These are phyloP conservation scores for Myanophis thanlyinensis DNA, from an alignment of 2,113 vertebrate species.

Conservation along the genomic window DNA sequence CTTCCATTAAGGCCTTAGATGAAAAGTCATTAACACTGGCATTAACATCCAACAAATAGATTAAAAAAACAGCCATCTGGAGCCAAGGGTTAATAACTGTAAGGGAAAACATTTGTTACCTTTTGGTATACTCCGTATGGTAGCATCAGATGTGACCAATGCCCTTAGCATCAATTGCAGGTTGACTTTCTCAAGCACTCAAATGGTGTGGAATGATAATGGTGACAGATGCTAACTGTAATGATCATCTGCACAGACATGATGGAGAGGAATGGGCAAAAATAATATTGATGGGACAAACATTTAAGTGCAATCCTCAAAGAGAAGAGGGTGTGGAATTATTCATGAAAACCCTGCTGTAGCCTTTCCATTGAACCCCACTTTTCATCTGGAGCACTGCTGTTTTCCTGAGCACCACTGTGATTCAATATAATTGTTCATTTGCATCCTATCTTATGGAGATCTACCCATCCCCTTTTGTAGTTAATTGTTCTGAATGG, in stretches of 20 bases:
- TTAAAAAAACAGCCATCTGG: slow-evolving; percentile 69
- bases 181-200: slow-evolving; percentile 52
- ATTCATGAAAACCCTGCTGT: background rate
- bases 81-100: slow-evolving; percentile 75
- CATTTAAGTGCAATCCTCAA: background rate
- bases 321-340: background rate
- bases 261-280: background rate
- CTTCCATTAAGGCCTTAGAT: slow-evolving; percentile 64
- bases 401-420: background rate
- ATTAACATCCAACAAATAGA: slow-evolving; percentile 72
- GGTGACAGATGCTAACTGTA: slow-evolving; percentile 36
- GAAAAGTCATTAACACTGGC: slow-evolving; percentile 60
- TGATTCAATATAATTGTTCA: no score
- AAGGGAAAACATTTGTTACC: slow-evolving; percentile 68
- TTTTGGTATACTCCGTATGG: slow-evolving; percentile 22
- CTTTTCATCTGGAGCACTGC: background rate
- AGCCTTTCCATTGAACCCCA: background rate
- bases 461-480: background rate
- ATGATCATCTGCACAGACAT: slow-evolving; percentile 56
- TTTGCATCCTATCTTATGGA: background rate
- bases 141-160: slow-evolving; percentile 55
- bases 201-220: slow-evolving; percentile 50
- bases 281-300: slow-evolving; percentile 35
- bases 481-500: background rate
- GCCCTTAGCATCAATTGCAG: slow-evolving; percentile 57